phyloP scores from a whole-genome alignment of 1,140 invertebrate genomes.

The Sycophaga agraensis region DNA sequence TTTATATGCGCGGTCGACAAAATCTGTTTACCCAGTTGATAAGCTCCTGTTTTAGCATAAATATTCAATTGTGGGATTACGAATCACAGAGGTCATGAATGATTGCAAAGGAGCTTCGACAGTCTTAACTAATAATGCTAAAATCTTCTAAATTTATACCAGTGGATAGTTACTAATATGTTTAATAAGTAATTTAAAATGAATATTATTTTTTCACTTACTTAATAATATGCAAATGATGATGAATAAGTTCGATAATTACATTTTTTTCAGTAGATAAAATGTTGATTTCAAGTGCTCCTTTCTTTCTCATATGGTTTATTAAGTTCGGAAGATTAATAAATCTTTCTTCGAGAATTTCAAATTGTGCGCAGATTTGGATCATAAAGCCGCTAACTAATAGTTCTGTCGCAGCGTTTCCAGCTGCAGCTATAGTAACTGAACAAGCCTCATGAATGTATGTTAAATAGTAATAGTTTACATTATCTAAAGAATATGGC shows the following conservation, averaged over 20 bases:
- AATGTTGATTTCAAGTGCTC: neutral
- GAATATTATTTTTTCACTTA: too few species aligned
- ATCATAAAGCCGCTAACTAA: conserved; percentile 37
- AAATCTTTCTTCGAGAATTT: conserved; percentile 35
- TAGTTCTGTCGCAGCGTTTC: conserved; percentile 33
- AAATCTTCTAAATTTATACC: too few species aligned
- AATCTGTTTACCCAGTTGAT: too few species aligned
- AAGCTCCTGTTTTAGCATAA: too few species aligned
- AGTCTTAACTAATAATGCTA: too few species aligned
- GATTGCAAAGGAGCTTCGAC: too few species aligned
- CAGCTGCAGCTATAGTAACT: conserved; percentile 31
- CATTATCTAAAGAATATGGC: neutral
- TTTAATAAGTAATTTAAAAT: too few species aligned
- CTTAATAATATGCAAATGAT: conserved; percentile 33
- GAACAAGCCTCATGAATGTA: conserved; percentile 28
- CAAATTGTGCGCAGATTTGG: conserved; percentile 33
- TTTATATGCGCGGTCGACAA: too few species aligned
- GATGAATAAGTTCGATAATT: conserved; percentile 16
- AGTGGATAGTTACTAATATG: too few species aligned
- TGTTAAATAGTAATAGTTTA: conserved; percentile 16
- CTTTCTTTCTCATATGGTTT: neutral
- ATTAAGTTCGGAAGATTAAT: conserved; percentile 18
- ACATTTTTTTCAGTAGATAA: conserved; percentile 1
- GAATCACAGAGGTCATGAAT: too few species aligned
- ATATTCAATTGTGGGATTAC: too few species aligned